A percentile compares a stretch with the other conserved stretches of the same genome.
Evolutionary conservation across 30 jellyfish, hydroid and myxozoan genomes (phyloP).

Genomic region (Catostylus mosaicus): DNA sequence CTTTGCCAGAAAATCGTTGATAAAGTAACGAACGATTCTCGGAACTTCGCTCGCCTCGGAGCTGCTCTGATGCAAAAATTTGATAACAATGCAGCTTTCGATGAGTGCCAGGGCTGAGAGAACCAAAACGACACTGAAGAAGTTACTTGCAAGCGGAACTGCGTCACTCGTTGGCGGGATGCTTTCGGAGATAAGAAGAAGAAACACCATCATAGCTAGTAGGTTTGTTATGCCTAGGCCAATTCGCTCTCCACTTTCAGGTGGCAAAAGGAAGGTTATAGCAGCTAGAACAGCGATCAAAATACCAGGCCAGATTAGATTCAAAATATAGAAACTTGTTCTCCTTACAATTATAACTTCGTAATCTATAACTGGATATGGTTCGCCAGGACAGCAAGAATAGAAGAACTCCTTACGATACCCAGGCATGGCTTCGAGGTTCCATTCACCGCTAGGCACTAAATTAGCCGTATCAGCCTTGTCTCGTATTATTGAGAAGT

Average conservation of each 20-base stretch:
- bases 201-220: constrained; percentile 72
- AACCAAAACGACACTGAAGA: constrained; percentile 61
- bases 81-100: constrained; percentile 61
- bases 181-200: constrained; percentile 67
- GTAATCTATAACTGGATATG: constrained; percentile 72
- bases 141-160: constrained; percentile 68
- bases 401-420: constrained; percentile 38
- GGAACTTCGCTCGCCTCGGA: constrained; percentile 47
- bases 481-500: constrained; percentile 38
- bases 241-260: constrained; percentile 84
- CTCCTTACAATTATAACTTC: constrained; percentile 55
- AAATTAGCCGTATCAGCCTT: constrained; percentile 40
- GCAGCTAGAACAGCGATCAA: constrained; percentile 76
- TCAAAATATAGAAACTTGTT: constrained; percentile 75
- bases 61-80: constrained; percentile 35
- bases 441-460: constrained; percentile 77
- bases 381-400: constrained; percentile 59
- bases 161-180: constrained; percentile 82
- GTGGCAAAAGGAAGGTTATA: constrained; percentile 77
- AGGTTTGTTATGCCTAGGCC: constrained; percentile 77
- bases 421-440: constrained; percentile 50
- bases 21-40: constrained; percentile 37
- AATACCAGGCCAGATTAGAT: constrained; percentile 82
- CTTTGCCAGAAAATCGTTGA: constrained; percentile 60
- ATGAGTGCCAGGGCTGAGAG: constrained; percentile 70